These are phyloP conservation scores for Deilephila porcellus DNA, from an alignment of 2,888 invertebrate genomes.

Conservation along the genomic window DNA sequence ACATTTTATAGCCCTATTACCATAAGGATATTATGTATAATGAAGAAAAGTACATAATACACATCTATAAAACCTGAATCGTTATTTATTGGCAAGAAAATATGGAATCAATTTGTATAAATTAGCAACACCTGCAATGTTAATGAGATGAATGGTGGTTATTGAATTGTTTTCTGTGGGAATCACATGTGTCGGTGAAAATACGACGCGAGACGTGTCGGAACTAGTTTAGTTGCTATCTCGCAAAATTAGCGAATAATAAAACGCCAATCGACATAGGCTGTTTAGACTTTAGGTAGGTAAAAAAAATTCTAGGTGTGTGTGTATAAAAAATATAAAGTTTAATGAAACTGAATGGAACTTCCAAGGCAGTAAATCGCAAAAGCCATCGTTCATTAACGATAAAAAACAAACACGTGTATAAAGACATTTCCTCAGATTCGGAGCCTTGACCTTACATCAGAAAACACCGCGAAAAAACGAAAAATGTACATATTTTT, in stretches of 20 bases:
- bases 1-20: constrained; percentile 34
- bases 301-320: neutral
- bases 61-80: constrained; percentile 41
- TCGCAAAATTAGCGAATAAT: constrained; percentile 49
- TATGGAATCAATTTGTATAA: constrained; percentile 62
- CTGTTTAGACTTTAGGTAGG: constrained; percentile 59
- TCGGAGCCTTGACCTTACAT: constrained; percentile 33
- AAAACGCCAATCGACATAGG: constrained; percentile 55
- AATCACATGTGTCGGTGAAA: constrained; percentile 41
- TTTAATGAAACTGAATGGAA: neutral
- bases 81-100: constrained; percentile 39
- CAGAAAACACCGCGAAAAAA: neutral
- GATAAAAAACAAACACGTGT: constrained; percentile 24
- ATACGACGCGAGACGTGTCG: constrained; percentile 43
- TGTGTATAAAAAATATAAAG: too few species aligned
- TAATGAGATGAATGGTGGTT: constrained; percentile 51
- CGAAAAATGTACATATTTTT: constrained; percentile 8
- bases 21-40: constrained; percentile 31
- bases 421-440: constrained; percentile 5
- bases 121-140: constrained; percentile 68
- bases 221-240: constrained; percentile 53
- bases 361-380: neutral
- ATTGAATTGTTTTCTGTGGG: constrained; percentile 52
- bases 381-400: neutral
- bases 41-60: constrained; percentile 37